These are phyloP conservation scores for Iphiclides podalirius DNA, from an alignment of 2,888 invertebrate species.

Conservation along the genomic window DNA sequence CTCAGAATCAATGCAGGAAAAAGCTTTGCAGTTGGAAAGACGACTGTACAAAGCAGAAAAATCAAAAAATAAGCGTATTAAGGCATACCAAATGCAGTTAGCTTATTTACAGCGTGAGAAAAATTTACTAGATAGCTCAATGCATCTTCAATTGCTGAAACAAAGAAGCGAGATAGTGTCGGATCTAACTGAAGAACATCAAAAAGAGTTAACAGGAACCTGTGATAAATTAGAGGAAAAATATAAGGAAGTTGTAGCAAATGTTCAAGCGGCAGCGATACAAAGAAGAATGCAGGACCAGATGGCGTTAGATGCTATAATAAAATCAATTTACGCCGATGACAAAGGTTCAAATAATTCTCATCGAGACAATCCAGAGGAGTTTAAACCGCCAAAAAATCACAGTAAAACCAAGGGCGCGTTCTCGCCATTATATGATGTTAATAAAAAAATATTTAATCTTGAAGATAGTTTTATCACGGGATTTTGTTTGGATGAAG, in stretches of 20 bases:
- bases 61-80: conserved; percentile 49
- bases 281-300: conserved; percentile 67
- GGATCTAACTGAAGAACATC: conserved; percentile 56
- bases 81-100: conserved; percentile 55
- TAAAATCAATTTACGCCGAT: conserved; percentile 53
- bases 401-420: conserved; percentile 29
- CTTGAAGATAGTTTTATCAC: conserved; percentile 43
- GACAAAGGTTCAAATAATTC: conserved; percentile 36
- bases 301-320: conserved; percentile 56
- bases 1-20: conserved; percentile 38
- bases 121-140: conserved; percentile 57
- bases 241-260: conserved; percentile 68
- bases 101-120: conserved; percentile 59
- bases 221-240: conserved; percentile 63
- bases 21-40: conserved; percentile 52
- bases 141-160: conserved; percentile 60
- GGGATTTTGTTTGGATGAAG: conserved; percentile 57
- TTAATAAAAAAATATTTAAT: not conserved
- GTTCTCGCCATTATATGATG: conserved; percentile 35
- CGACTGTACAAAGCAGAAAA: conserved; percentile 59
- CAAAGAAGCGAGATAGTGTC: conserved; percentile 60
- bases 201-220: conserved; percentile 50
- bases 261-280: conserved; percentile 65
- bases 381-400: conserved; percentile 39
- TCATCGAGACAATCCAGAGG: conserved; percentile 32